Evolutionary conservation across 1,140 invertebrate species (phyloP), one percentile per base, ranked within the genome.

Genomic region (Hyposmocoma kahamanoa): DNA sequence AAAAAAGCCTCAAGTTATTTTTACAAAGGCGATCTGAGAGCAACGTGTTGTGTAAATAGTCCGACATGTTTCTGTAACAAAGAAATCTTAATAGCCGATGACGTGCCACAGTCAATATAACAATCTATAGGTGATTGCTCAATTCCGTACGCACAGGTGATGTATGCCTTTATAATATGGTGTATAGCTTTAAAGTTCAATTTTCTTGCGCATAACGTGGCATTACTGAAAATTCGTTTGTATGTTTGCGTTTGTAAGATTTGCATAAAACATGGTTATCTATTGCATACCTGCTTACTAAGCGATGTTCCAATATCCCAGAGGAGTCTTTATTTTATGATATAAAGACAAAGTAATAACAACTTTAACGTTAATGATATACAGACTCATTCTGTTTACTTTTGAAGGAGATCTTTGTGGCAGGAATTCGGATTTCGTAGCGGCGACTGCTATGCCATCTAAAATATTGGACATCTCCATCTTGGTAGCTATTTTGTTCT

Each of bases 381-480:
- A 77, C 53, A 71, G 72, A 56, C 53, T 54, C 42, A 53, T 67
- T 74, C 53, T 42, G 18, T 47, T 52, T n/a, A 34, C 22, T 20
- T 38, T 44, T 44, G 38, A 28, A 34, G 56, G 55, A 67, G 72
- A 82, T 81, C 67, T 70, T 71, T 67, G 67, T 63, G 61, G 53
- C 52, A 67, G 70, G 77, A 84, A 84, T 84, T 74, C 63, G 71
- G 74, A 74, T 67, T 74, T 70, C 78, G 78, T 78, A 71, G 70
- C 76, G 68, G 65, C 75, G 66, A 78, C 70, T 84, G 80, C 79
- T 81, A 81, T 84, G 81, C 81, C 75, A 84, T 83, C 81, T 84
- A 78, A 84, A 84, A 84, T 84, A 84, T 84, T 84, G 75, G 81
- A 84, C 76, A 84, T 81, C 79, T 83, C 79, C 79, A 84, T 84